phyloP scores from a whole-genome alignment of 2,888 invertebrate genomes.

The Drosophila limbata region DNA sequence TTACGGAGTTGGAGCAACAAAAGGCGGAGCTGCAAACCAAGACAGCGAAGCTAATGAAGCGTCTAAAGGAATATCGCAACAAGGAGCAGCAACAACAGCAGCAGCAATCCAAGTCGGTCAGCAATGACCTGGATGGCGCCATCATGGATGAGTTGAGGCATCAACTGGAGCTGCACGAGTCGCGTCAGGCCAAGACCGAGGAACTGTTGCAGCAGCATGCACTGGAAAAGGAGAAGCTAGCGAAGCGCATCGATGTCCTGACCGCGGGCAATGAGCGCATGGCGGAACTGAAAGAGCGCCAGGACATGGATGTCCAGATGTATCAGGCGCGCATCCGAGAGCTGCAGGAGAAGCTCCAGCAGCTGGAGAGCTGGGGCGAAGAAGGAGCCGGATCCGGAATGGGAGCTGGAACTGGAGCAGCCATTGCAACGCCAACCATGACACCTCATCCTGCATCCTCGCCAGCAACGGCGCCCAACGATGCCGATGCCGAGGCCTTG shows the following conservation, averaged over 20 bases:
- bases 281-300: constrained; percentile 92
- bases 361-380: constrained; percentile 86
- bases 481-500: constrained; percentile 18
- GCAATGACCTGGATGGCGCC: constrained; percentile 89
- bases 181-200: constrained; percentile 87
- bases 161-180: constrained; percentile 89
- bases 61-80: constrained; percentile 92
- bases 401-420: not conserved
- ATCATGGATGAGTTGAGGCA: constrained; percentile 92
- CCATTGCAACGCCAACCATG: not conserved
- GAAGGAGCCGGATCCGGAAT: constrained; percentile 7
- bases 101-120: constrained; percentile 22
- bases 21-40: constrained; percentile 89
- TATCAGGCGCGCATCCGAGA: constrained; percentile 91
- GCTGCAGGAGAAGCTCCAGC: constrained; percentile 88
- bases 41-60: constrained; percentile 92
- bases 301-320: constrained; percentile 91
- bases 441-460: not conserved
- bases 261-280: constrained; percentile 91
- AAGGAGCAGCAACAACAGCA: constrained; percentile 73
- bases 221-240: constrained; percentile 89
- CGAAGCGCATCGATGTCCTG: constrained; percentile 90
- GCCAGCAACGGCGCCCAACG: not conserved
- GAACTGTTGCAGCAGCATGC: constrained; percentile 88
- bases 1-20: constrained; percentile 88